phyloP scores from a whole-genome alignment of 2,113 vertebrate species.

The Equus przewalskii region DNA sequence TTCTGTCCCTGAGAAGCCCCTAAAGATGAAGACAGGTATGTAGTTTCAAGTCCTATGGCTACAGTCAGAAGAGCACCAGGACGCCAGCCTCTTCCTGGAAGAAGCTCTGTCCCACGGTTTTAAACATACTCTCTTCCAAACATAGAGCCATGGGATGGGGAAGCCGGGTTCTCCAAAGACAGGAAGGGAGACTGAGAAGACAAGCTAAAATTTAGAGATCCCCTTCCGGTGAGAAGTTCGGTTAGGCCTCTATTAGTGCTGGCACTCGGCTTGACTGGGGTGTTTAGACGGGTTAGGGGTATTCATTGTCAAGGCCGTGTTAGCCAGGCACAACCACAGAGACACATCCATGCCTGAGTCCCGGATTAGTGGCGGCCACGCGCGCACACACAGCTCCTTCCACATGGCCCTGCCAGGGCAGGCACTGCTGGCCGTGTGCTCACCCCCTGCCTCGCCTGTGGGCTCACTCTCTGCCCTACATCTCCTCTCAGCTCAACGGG shows the following conservation, averaged over 20 bases:
- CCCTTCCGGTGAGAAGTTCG: neutral
- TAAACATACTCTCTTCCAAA: neutral
- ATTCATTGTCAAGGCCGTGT: neutral
- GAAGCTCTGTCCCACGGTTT: neutral
- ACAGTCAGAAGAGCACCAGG: neutral
- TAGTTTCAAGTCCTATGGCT: neutral
- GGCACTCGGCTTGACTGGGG: neutral
- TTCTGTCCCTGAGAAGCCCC: neutral
- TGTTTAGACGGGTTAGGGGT: slow-evolving; percentile 61
- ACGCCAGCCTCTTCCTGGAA: neutral
- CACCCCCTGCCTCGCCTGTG: slow-evolving; percentile 92
- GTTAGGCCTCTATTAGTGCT: slow-evolving; percentile 74
- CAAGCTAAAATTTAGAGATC: neutral
- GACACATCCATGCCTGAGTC: slow-evolving; percentile 23
- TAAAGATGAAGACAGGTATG: neutral
- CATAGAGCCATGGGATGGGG: neutral
- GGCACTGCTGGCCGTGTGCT: slow-evolving; percentile 78
- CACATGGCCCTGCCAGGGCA: slow-evolving; percentile 60
- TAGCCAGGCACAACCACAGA: slow-evolving; percentile 78
- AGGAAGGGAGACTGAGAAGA: neutral
- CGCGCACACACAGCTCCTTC: slow-evolving; percentile 82
- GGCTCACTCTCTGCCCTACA: slow-evolving; percentile 94
- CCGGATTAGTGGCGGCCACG: slow-evolving; percentile 77
- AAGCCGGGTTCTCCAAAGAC: neutral
- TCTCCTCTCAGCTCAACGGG: slow-evolving; percentile 92